A percentile compares a stretch with the other conserved stretches of the same genome.
These are phyloP conservation scores for Nesidiocoris tenuis DNA, from an alignment of 2,888 invertebrate genomes.

Conservation along the genomic window DNA sequence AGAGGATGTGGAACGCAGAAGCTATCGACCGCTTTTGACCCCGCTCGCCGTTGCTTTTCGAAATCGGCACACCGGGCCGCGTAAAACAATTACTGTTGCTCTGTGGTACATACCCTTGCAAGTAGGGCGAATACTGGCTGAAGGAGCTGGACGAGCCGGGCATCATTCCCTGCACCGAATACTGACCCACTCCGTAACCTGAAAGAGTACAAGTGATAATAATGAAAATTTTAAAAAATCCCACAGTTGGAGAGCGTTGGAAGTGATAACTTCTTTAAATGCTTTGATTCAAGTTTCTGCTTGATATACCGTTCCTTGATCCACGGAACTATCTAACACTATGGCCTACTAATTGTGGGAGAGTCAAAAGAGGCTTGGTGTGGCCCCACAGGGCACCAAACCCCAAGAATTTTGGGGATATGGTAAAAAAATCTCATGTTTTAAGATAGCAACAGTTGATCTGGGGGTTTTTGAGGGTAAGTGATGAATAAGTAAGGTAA, in stretches of 20 bases:
- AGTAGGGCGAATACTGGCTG: slow-evolving; percentile 48
- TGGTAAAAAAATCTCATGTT: too few relatives aligned
- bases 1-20: slow-evolving; percentile 34
- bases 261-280: too few relatives aligned
- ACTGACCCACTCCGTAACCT: slow-evolving; percentile 46
- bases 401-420: too few relatives aligned
- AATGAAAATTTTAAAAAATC: not conserved
- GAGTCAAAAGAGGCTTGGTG: too few relatives aligned
- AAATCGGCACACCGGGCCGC: not conserved
- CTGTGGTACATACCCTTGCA: slow-evolving; percentile 42
- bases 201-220: slow-evolving; percentile 9
- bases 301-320: too few relatives aligned
- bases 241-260: not conserved
- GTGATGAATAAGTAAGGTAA: too few relatives aligned
- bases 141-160: slow-evolving; percentile 45
- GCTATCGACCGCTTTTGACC: slow-evolving; percentile 16
- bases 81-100: slow-evolving; percentile 2
- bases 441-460: too few relatives aligned
- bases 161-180: slow-evolving; percentile 47
- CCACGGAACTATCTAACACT: too few relatives aligned
- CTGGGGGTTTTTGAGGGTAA: too few relatives aligned
- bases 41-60: slow-evolving; percentile 11
- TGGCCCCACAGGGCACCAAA: too few relatives aligned
- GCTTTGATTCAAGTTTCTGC: too few relatives aligned
- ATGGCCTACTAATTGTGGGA: too few relatives aligned